Evolutionary conservation across 2,888 invertebrate genomes (phyloP), one percentile per base, ranked within the genome.

Genomic region (Hesperia comma): DNA sequence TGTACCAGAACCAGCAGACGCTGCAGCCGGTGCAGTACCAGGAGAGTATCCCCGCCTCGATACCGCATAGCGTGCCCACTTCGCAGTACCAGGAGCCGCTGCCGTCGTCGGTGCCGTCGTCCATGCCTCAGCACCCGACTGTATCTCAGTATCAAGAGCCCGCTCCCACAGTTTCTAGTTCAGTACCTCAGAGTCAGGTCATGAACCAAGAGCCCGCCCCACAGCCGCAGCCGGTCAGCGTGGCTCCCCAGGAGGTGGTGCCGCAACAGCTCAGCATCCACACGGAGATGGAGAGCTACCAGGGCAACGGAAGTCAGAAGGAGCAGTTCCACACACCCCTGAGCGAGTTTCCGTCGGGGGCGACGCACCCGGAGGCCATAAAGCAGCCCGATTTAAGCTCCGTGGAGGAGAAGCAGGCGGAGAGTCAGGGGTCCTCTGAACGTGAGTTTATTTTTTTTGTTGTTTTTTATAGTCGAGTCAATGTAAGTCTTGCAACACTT

Each of bases 271-370:
- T 90, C 58, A 84, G 71, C 67, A 75, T 90, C 10, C 78, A 79
- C 0, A 71, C 82, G 2, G 88, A 89, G 2, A 79, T 77, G 8
- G 86, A 88, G 57, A 84, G 84, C 1, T 81, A 79, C 57, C 76
- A 79, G 17, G 77, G 75, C 57, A 87, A 85, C 61, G 86, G 85
- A 6, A 73, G 75, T 0, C 84, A 82, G 57, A 91, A 88, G 71
- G 93, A 93, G 63, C 92, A 93, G 77, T 93, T 90, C 74, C 77
- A 87, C 67, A 93, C 93, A 19, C 93, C 93, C 32, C 72, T 92
- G 80, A 85, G 87, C 6, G 93, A 93, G 78, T 81, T 90, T 61
- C 89, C 91, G 0, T 81, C 86, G 1, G 84, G 80, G 1, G 79
- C 83, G 6, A 79, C 80, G 10, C 90, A 89, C 37, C 70, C 74